These are phyloP conservation scores for Corticium candelabrum DNA, from an alignment of 37 sponge, comb jelly and placozoan genomes.

Conservation along the genomic window DNA sequence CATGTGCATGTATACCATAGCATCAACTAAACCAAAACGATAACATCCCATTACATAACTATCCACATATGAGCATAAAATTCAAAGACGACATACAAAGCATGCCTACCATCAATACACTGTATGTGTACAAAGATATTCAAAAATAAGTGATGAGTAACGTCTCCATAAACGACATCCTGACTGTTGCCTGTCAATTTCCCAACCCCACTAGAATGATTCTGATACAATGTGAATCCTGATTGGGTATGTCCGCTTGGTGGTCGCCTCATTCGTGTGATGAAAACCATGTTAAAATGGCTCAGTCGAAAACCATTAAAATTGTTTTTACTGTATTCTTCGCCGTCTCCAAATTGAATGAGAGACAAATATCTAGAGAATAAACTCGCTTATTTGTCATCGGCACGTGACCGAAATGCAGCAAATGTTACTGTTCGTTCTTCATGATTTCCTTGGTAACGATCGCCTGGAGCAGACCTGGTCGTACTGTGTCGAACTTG, in stretches of 20 bases:
- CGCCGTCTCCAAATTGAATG: slow-evolving; percentile 46
- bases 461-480: slow-evolving; percentile 34
- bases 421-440: slow-evolving; percentile 48
- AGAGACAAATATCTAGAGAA: slow-evolving; percentile 47
- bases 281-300: slow-evolving; percentile 50
- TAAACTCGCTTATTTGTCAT: background rate
- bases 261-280: slow-evolving; percentile 52
- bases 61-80: no score
- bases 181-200: no score
- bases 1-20: no score
- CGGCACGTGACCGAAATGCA: background rate
- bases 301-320: slow-evolving; percentile 52
- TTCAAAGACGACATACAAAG: no score
- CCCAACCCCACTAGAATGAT: no score
- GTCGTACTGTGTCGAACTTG: slow-evolving; percentile 50
- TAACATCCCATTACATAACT: no score
- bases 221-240: slow-evolving; percentile 22
- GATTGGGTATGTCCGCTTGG: slow-evolving; percentile 41
- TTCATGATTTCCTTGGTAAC: slow-evolving; percentile 43
- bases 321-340: slow-evolving; percentile 44
- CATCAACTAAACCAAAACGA: no score
- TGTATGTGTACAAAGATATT: no score
- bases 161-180: no score
- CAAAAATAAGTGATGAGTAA: no score
- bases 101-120: no score